A percentile compares a stretch with the other conserved stretches of the same genome.
phyloP scores from a whole-genome alignment of 2,797 vertebrate species.

The Halcyon badia region DNA sequence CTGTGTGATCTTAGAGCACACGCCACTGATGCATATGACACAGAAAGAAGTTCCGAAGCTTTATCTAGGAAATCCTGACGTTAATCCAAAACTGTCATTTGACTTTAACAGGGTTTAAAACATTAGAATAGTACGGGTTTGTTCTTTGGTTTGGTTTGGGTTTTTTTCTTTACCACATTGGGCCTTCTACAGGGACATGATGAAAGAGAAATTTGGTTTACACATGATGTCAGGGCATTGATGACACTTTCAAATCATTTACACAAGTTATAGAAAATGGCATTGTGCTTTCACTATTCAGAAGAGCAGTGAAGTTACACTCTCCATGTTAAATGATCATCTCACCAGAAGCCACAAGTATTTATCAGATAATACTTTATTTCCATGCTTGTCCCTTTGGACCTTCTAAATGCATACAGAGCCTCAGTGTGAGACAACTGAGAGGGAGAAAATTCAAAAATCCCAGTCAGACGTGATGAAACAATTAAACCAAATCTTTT shows the following conservation, averaged over 20 bases:
- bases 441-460: background rate
- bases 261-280: background rate
- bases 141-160: background rate
- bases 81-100: background rate
- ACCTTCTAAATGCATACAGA: background rate
- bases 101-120: background rate
- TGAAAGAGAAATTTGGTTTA: background rate
- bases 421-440: background rate
- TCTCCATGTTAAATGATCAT: background rate
- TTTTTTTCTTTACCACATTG: background rate
- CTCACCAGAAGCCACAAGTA: background rate
- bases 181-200: background rate
- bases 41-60: background rate
- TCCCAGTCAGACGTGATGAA: background rate
- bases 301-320: background rate
- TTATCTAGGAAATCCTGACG: background rate
- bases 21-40: background rate
- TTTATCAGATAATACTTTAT: background rate
- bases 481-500: background rate
- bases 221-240: background rate
- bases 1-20: background rate
- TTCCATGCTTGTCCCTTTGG: background rate
- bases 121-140: background rate
- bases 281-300: background rate
- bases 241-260: background rate